A percentile compares a stretch with the other conserved stretches of the same genome.
Evolutionary conservation across 1,140 invertebrate species (phyloP).

Genomic region (Drosophila sproati): DNA sequence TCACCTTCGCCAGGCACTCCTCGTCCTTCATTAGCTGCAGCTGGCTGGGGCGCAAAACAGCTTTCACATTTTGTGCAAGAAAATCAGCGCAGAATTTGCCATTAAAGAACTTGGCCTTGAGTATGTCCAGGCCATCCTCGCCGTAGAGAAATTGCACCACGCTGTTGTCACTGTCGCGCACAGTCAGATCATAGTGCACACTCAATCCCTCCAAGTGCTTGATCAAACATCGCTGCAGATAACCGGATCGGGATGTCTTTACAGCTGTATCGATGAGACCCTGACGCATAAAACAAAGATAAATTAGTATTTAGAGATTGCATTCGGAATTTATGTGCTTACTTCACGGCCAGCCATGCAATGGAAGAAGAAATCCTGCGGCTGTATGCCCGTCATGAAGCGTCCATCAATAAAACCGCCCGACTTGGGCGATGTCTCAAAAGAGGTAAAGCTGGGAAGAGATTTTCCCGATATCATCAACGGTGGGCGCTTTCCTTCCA

Average conservation of each 20-base stretch:
- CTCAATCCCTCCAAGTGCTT: slow-evolving; percentile 98
- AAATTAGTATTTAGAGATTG: background rate
- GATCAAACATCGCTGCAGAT: slow-evolving; percentile 98
- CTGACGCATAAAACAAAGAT: slow-evolving; percentile 28
- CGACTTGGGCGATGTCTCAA: slow-evolving; percentile 95
- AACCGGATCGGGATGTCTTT: slow-evolving; percentile 98
- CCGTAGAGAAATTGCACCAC: slow-evolving; percentile 99
- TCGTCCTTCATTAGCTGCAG: slow-evolving; percentile 84
- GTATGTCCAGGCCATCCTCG: slow-evolving; percentile 98
- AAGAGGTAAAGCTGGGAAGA: slow-evolving; percentile 96
- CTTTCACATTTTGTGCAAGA: slow-evolving; percentile 91
- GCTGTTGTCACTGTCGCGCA: slow-evolving; percentile 96
- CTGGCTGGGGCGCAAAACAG: slow-evolving; percentile 85
- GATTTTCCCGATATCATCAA: slow-evolving; percentile 96
- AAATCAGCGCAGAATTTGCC: slow-evolving; percentile 91
- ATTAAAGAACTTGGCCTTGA: slow-evolving; percentile 93
- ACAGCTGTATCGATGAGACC: slow-evolving; percentile 94
- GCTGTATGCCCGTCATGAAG: slow-evolving; percentile 98
- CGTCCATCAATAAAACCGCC: slow-evolving; percentile 98
- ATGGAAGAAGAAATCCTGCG: slow-evolving; percentile 99
- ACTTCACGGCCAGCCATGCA: slow-evolving; percentile 99
- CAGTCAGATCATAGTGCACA: slow-evolving; percentile 96
- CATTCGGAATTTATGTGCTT: slow-evolving; percentile 20
- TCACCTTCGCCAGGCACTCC: slow-evolving; percentile 86
- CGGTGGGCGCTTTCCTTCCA: slow-evolving; percentile 98